phyloP scores from a whole-genome alignment of 1,140 invertebrate species.

The Pollicipes pollicipes region DNA sequence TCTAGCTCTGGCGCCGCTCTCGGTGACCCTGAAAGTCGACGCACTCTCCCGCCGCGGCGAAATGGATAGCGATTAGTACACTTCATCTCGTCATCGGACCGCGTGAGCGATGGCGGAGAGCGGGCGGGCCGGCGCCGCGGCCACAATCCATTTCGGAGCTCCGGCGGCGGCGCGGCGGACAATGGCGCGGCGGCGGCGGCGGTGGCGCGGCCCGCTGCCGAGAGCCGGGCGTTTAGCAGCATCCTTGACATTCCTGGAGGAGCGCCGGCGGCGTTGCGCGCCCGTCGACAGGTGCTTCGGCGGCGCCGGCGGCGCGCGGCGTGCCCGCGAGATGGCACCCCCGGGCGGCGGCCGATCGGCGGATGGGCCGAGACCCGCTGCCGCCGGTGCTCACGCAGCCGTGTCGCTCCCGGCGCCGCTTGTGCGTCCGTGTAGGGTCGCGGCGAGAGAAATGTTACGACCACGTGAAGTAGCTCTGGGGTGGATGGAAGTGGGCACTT shows the following conservation, averaged over 20 bases:
- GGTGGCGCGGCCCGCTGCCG: too few species aligned
- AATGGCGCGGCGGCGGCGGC: not conserved
- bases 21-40: not conserved
- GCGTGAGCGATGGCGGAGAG: not conserved
- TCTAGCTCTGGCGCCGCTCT: not conserved
- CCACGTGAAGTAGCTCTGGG: too few species aligned
- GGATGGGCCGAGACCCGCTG: not conserved
- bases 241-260: not conserved
- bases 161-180: not conserved
- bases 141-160: not conserved
- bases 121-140: too few species aligned
- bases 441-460: too few species aligned
- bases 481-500: too few species aligned
- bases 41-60: not conserved
- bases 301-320: too few species aligned
- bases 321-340: too few species aligned
- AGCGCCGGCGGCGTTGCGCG: too few species aligned
- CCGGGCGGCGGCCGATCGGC: not conserved
- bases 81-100: not conserved
- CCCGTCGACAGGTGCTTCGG: not conserved
- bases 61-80: not conserved
- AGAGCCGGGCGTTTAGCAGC: not conserved
- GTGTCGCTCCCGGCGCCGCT: too few species aligned
- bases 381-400: too few species aligned
- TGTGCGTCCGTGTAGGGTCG: too few species aligned